Conservation (phyloP, 2,888 invertebrate species). For the Drepana falcataria region DNA sequence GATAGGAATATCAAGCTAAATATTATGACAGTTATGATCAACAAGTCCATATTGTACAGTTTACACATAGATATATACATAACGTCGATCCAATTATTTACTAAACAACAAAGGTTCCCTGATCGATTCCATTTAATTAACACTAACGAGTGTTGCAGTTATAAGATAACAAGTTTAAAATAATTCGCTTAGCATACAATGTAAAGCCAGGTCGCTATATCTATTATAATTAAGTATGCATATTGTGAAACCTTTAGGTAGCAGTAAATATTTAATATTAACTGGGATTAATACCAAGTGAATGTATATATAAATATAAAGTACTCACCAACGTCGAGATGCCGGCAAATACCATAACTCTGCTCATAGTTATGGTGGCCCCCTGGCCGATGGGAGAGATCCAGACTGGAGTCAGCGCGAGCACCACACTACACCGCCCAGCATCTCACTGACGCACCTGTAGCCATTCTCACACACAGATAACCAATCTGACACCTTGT, state of each 20-base stretch:
- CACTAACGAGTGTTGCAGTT: too few species aligned
- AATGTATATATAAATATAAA: background rate
- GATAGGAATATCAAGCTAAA: too few species aligned
- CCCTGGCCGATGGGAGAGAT: background rate
- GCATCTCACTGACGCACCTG: conserved; percentile 37
- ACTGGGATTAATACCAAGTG: too few species aligned
- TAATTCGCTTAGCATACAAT: background rate
- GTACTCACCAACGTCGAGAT: conserved; percentile 37
- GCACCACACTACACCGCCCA: conserved; percentile 17
- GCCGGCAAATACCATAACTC: conserved; percentile 36
- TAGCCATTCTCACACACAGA: conserved; percentile 15
- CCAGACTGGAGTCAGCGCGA: background rate
- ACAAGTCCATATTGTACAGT: too few species aligned
- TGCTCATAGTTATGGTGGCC: conserved; percentile 29
- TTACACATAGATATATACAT: too few species aligned
- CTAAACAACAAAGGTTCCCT: too few species aligned
- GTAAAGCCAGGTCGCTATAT: background rate
- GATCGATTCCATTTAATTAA: too few species aligned
- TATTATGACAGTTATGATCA: too few species aligned
- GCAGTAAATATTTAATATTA: too few species aligned
- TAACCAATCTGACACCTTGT: conserved; percentile 17
- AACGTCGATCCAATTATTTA: too few species aligned
- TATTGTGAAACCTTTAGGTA: too few species aligned
- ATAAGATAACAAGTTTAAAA: background rate
- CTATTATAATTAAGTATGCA: too few species aligned